Percentiles rank a stretch among this genome's conserved stretches.
These are phyloP conservation scores for Catocala fraxini DNA, from an alignment of 2,888 invertebrate genomes.

Conservation along the genomic window DNA sequence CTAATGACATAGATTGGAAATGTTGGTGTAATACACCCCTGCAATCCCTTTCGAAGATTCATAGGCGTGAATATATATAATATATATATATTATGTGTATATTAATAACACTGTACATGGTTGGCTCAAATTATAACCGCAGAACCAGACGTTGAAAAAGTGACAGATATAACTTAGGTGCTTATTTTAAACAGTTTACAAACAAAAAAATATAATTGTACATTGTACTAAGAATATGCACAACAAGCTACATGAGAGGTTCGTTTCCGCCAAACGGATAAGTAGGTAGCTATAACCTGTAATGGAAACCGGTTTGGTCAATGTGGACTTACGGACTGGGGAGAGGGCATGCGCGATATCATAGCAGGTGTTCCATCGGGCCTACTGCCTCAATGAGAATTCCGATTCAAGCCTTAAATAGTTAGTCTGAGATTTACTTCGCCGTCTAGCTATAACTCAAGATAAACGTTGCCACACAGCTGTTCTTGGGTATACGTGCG, in stretches of 20 bases:
- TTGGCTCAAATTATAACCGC: constrained; percentile 26
- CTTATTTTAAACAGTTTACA: constrained; percentile 35
- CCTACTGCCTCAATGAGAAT: constrained; percentile 85
- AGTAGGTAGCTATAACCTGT: constrained; percentile 85
- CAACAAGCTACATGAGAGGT: constrained; percentile 71
- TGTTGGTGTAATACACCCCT: too few species aligned
- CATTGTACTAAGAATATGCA: constrained; percentile 67
- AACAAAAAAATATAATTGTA: constrained; percentile 43
- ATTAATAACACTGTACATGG: constrained; percentile 3
- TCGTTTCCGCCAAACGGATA: constrained; percentile 86
- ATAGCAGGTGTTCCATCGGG: constrained; percentile 84
- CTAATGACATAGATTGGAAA: too few species aligned
- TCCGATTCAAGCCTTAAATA: constrained; percentile 78
- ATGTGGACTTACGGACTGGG: constrained; percentile 82
- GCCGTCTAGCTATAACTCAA: constrained; percentile 45
- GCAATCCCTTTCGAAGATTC: too few species aligned
- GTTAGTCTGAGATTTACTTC: constrained; percentile 72
- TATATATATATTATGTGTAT: not conserved
- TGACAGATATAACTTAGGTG: constrained; percentile 21
- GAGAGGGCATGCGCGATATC: constrained; percentile 84
- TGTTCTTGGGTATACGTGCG: constrained; percentile 25
- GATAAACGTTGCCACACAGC: constrained; percentile 46
- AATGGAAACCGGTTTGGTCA: constrained; percentile 85
- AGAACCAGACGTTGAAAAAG: constrained; percentile 16
- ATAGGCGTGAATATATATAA: too few species aligned